These are phyloP conservation scores for Hirtodrosophila confusa DNA, from an alignment of 2,888 invertebrate species.

Conservation along the genomic window DNA sequence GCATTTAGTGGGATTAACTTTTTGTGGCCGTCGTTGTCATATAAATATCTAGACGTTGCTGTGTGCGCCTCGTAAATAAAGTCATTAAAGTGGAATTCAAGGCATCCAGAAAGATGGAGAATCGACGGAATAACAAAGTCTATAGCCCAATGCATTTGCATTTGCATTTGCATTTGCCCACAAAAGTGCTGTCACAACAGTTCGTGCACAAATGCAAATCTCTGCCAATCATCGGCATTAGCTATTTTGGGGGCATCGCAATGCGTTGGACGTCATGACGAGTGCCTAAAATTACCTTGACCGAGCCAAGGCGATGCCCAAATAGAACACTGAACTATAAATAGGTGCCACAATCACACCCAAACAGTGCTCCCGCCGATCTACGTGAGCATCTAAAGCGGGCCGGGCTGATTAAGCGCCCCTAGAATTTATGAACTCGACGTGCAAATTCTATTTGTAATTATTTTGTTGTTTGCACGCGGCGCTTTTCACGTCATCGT, in stretches of 20 bases:
- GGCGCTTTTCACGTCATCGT: constrained; percentile 72
- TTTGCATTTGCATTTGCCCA: constrained; percentile 3
- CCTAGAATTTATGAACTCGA: constrained; percentile 70
- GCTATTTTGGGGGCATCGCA: constrained; percentile 31
- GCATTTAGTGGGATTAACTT: constrained; percentile 80
- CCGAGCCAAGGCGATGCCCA: constrained; percentile 56
- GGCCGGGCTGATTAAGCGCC: constrained; percentile 67
- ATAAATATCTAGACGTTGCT: constrained; percentile 68
- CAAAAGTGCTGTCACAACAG: constrained; percentile 36
- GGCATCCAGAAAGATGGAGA: constrained; percentile 46
- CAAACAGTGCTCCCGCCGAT: constrained; percentile 10
- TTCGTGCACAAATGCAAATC: constrained; percentile 28
- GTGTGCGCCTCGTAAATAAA: constrained; percentile 75
- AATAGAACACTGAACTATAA: constrained; percentile 56
- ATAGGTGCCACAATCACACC: constrained; percentile 42
- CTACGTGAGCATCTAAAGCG: constrained; percentile 65
- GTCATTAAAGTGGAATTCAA: constrained; percentile 72
- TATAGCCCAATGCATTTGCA: constrained; percentile 18
- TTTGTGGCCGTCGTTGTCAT: constrained; percentile 73
- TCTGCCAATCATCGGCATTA: constrained; percentile 25
- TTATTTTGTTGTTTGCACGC: constrained; percentile 66
- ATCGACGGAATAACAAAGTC: constrained; percentile 17
- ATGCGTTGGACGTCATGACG: constrained; percentile 55
- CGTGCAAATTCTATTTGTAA: constrained; percentile 69
- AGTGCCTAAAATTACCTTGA: constrained; percentile 71